Evolutionary conservation across 2,113 vertebrate species (phyloP), one percentile per base, ranked within the genome.

Genomic region (Siphamia tubifer): DNA sequence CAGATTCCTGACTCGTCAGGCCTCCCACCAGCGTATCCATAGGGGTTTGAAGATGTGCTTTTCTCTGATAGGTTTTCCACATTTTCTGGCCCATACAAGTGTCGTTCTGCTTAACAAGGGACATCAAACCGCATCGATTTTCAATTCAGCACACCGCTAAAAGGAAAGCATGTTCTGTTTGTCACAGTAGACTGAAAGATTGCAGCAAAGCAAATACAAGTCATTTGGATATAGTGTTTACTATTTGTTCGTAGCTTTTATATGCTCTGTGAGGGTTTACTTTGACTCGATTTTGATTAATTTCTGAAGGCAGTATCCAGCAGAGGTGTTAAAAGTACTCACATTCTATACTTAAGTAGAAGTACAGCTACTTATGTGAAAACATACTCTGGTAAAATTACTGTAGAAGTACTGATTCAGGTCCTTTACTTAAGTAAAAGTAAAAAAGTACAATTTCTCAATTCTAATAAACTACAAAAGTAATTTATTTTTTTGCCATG

Each of bases 91-190:
- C 9, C 11, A 38, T 40, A 27, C 52, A 21, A 55, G 17, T 20
- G 4, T 58, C 17, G 10, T 48, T 67, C 25, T 25, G 17, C 39
- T 55, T 63, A 28, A 38, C 20, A 45, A 2, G 12, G 8, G 20
- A 67, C 30, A 47, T 70, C 23, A 62, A 57, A 57, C 3, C 0
- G 7, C 13, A 10, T 38, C 42, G 13, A 13, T 62, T 67, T 54
- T 52, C 43, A 52, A 8, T 62, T 57, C 27, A 57, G 42, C 27
- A 34, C 21, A 65, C 45, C 30, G 3, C 35, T 77, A 57, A 77
- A 43, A 68, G 68, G 39, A 62, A 32, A 40, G 6, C 19, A 43
- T 45, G 20, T 25, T 12, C 27, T 52, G 52, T 58, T 27, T 64
- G 52, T 35, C 54, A 82, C 47, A 65, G 45, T 11, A 43, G 39